Evolutionary conservation across 2,113 vertebrate species (phyloP).

Genomic region (Gorsachius goisagi): DNA sequence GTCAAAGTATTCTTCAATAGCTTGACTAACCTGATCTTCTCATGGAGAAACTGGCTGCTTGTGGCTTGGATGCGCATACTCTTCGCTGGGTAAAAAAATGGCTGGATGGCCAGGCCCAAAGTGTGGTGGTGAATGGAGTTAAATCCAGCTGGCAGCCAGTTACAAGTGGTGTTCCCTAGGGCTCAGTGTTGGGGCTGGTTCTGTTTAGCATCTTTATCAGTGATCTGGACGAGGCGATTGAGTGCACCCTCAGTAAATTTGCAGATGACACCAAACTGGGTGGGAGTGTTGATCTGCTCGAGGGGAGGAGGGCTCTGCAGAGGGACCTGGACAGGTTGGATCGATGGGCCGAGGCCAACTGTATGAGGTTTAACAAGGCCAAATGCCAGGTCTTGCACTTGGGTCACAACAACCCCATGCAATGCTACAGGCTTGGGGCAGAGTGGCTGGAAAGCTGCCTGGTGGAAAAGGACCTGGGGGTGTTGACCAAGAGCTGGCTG

Average conservation of each 20-base stretch:
- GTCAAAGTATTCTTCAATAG: not conserved
- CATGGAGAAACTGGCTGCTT: not conserved
- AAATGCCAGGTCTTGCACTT: not conserved
- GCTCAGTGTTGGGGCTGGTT: not conserved
- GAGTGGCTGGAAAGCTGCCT: not conserved
- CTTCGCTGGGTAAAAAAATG: not conserved
- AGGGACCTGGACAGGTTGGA: not conserved
- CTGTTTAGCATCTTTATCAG: not conserved
- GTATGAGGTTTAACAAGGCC: not conserved
- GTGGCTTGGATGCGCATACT: not conserved
- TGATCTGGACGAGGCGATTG: not conserved
- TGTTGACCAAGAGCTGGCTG: not conserved
- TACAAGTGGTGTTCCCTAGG: not conserved
- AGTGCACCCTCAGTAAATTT: not conserved
- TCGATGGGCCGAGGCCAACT: accelerated
- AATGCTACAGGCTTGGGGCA: not conserved
- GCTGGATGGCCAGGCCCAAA: accelerated
- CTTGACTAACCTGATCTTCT: not conserved
- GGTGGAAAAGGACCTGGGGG: not conserved
- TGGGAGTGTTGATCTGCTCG: not conserved
- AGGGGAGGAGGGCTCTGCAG: not conserved
- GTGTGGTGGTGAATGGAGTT: not conserved
- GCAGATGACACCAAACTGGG: not conserved
- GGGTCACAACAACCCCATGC: not conserved
- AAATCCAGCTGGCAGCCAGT: accelerated